Conservation (phyloP, 2,113 vertebrate genomes). For the Naja naja region DNA sequence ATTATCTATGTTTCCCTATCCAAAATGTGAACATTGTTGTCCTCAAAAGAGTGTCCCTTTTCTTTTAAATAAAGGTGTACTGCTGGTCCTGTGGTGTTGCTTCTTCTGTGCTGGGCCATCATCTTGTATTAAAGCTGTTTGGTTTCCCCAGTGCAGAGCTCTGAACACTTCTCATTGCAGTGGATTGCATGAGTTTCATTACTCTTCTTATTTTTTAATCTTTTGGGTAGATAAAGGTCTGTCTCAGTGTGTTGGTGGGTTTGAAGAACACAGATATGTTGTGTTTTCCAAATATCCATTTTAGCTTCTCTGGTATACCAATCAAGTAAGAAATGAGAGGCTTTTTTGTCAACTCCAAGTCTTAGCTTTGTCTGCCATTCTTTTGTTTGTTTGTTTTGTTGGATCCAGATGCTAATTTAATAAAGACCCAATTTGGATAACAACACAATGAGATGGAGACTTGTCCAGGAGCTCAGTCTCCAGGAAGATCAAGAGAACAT, state of each 20-base stretch:
- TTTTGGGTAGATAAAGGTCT: background rate
- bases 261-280: background rate
- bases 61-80: background rate
- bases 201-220: background rate
- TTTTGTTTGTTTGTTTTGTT: background rate
- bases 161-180: background rate
- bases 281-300: background rate
- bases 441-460: background rate
- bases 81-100: background rate
- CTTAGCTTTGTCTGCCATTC: background rate
- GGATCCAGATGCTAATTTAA: background rate
- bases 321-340: background rate
- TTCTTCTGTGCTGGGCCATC: background rate
- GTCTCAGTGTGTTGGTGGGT: background rate
- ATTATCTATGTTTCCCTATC: background rate
- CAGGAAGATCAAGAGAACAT: background rate
- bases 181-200: background rate
- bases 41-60: background rate
- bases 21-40: background rate
- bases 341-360: background rate
- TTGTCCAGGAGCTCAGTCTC: background rate
- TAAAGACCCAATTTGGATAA: background rate
- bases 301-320: background rate
- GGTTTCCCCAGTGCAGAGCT: background rate
- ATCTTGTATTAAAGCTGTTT: background rate